These are phyloP conservation scores for Megalopta genalis DNA, from an alignment of 1,140 invertebrate species.

Conservation along the genomic window DNA sequence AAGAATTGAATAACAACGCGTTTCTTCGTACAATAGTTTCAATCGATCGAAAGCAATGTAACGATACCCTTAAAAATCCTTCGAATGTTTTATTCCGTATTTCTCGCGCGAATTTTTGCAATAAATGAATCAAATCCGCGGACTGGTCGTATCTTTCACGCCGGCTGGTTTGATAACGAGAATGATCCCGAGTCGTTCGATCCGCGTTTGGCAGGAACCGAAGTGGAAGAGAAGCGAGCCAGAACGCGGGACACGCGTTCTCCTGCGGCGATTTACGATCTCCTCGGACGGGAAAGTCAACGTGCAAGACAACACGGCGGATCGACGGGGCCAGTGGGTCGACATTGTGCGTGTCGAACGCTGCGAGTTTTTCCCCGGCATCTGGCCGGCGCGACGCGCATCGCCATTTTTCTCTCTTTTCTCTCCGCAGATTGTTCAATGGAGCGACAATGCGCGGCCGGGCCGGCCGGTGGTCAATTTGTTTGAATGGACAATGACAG, in stretches of 20 bases:
- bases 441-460: conserved; percentile 60
- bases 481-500: conserved; percentile 71
- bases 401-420: conserved; percentile 67
- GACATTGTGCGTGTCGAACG: background rate
- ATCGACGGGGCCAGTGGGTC: background rate
- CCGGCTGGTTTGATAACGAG: no score
- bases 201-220: no score
- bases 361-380: conserved; percentile 52
- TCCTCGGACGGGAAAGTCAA: background rate
- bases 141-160: no score
- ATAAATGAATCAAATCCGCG: no score
- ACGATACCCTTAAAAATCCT: no score
- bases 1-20: no score
- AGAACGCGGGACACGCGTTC: background rate
- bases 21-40: no score
- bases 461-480: conserved; percentile 67
- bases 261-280: conserved; percentile 20
- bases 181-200: no score
- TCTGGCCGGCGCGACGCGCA: conserved; percentile 57
- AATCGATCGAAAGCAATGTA: no score
- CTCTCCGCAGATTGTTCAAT: conserved; percentile 68
- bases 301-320: background rate
- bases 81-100: no score
- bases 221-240: no score
- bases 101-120: no score